phyloP scores from a whole-genome alignment of 2,113 vertebrate genomes.

The Sylvia atricapilla region DNA sequence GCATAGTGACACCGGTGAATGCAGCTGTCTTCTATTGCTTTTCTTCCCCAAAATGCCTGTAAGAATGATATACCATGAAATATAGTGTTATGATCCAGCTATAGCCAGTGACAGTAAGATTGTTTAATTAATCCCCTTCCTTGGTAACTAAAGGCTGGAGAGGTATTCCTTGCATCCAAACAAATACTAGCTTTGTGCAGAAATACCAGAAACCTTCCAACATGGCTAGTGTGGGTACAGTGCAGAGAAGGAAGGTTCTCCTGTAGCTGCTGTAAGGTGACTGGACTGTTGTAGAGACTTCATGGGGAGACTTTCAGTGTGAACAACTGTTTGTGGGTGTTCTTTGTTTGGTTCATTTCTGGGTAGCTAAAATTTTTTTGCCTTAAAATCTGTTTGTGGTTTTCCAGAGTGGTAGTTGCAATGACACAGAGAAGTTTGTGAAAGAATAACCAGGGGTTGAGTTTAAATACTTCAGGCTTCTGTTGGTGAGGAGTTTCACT shows the following conservation, averaged over 20 bases:
- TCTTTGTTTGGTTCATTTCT: neutral
- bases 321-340: neutral
- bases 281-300: neutral
- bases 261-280: neutral
- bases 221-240: neutral
- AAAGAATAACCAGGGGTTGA: neutral
- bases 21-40: neutral
- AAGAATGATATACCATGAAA: neutral
- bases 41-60: neutral
- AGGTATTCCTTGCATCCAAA: neutral
- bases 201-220: neutral
- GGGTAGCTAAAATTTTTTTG: neutral
- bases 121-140: neutral
- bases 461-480: neutral
- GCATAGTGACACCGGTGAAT: neutral
- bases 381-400: neutral
- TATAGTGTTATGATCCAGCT: neutral
- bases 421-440: neutral
- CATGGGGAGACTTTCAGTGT: neutral
- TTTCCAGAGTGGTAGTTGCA: neutral
- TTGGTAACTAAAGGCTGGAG: neutral
- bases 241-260: neutral
- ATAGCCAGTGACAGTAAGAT: neutral
- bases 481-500: neutral
- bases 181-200: neutral